phyloP scores from a whole-genome alignment of 1,140 invertebrate species.

The Chlorops oryzae region DNA sequence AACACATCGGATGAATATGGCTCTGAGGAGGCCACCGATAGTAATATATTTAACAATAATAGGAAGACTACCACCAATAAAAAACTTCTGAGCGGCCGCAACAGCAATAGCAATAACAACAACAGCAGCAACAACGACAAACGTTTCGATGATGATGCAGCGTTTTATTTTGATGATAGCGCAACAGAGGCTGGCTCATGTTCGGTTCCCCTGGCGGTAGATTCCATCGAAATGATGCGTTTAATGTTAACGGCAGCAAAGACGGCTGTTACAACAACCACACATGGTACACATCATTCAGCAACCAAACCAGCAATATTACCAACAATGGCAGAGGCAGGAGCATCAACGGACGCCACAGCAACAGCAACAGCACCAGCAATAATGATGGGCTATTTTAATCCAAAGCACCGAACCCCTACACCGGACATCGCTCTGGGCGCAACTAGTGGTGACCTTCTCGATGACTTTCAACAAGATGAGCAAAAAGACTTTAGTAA shows the following conservation, averaged over 20 bases:
- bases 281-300: constrained; percentile 13
- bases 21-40: constrained; percentile 19
- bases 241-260: constrained; percentile 39
- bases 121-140: not conserved
- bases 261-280: constrained; percentile 27
- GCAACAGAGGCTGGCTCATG: constrained; percentile 39
- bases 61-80: not conserved
- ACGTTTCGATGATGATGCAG: constrained; percentile 11
- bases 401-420: not conserved
- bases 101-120: not conserved
- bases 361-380: too few relatives aligned
- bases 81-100: not conserved
- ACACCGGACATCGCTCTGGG: not conserved
- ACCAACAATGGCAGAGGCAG: constrained; percentile 26
- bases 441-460: not conserved
- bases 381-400: too few relatives aligned
- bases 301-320: not conserved
- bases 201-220: constrained; percentile 37
- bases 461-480: too few relatives aligned
- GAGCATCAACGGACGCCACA: constrained; percentile 12
- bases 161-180: constrained; percentile 15
- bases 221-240: constrained; percentile 40
- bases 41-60: too few relatives aligned
- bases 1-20: constrained; percentile 23
- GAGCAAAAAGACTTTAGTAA: too few relatives aligned